Conservation (phyloP, 2,888 invertebrate species). For the Aleiodes leptofemur region DNA sequence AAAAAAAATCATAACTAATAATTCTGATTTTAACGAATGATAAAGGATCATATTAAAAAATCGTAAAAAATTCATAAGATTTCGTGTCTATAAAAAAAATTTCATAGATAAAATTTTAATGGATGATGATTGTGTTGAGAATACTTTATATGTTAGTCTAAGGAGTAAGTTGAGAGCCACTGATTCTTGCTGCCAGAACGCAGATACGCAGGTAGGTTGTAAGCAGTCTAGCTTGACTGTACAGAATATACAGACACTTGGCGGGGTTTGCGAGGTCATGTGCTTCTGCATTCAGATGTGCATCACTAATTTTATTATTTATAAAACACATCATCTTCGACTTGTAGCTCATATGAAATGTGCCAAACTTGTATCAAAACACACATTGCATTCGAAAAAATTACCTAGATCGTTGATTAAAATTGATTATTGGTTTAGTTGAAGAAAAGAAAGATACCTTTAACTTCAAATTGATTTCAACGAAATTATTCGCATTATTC, state of each 20-base stretch:
- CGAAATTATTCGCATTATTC: not conserved
- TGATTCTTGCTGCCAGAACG: conserved; percentile 55
- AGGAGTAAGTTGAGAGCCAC: conserved; percentile 60
- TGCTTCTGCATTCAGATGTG: conserved; percentile 64
- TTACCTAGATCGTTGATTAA: not conserved
- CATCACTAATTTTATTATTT: conserved; percentile 63
- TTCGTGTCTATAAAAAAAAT: too few relatives aligned
- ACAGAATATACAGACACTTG: conserved; percentile 69
- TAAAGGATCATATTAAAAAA: too few relatives aligned
- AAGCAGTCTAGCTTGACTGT: conserved; percentile 66
- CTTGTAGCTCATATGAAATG: not conserved
- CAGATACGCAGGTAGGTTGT: conserved; percentile 69
- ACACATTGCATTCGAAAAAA: not conserved
- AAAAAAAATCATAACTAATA: too few relatives aligned
- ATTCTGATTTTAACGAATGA: too few relatives aligned
- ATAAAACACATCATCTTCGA: conserved; percentile 31
- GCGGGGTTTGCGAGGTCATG: conserved; percentile 69
- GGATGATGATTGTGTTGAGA: not conserved
- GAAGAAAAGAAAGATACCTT: too few relatives aligned
- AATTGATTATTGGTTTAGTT: too few relatives aligned
- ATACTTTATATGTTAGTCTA: not conserved
- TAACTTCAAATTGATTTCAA: too few relatives aligned
- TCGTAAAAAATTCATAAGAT: too few relatives aligned
- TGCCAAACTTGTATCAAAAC: too few relatives aligned
- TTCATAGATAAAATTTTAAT: not conserved